phyloP scores from a whole-genome alignment of 2,797 vertebrate genomes.

The Enteromius argenteus region DNA sequence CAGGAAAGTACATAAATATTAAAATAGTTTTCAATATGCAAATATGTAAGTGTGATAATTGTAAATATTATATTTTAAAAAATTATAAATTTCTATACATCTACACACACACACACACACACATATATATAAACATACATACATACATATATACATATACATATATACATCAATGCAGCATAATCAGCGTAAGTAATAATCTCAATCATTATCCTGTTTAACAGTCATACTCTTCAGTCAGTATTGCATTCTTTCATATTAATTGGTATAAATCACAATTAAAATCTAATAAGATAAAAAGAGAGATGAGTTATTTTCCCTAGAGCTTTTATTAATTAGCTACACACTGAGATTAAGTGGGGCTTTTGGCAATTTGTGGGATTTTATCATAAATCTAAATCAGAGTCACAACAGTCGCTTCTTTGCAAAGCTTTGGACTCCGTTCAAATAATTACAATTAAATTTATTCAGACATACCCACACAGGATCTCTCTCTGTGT shows the following conservation, averaged over 20 bases:
- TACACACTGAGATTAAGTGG: constrained; percentile 19
- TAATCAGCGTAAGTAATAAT: too few species aligned
- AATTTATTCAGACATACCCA: constrained; percentile 43
- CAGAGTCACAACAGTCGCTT: constrained; percentile 24
- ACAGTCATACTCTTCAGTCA: background rate
- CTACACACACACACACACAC: too few species aligned
- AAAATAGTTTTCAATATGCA: background rate
- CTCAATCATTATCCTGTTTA: background rate
- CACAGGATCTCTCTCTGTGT: constrained; percentile 16
- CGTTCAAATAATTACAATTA: constrained; percentile 51
- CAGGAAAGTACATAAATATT: background rate
- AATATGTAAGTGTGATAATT: background rate
- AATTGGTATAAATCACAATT: constrained; percentile 16
- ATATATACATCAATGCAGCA: background rate
- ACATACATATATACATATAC: too few species aligned
- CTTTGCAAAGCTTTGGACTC: constrained; percentile 38
- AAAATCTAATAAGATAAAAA: constrained; percentile 2
- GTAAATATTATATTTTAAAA: too few species aligned
- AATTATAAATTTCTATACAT: too few species aligned
- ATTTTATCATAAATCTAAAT: constrained; percentile 35
- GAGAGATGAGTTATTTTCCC: constrained; percentile 9
- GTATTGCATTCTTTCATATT: background rate
- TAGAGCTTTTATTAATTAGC: constrained; percentile 30
- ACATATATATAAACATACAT: too few species aligned
- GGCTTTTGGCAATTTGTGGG: background rate